Percentiles rank a stretch among this genome's conserved stretches.
These are phyloP conservation scores for Wiebesia pumilae DNA, from an alignment of 1,140 invertebrate genomes.

Conservation along the genomic window DNA sequence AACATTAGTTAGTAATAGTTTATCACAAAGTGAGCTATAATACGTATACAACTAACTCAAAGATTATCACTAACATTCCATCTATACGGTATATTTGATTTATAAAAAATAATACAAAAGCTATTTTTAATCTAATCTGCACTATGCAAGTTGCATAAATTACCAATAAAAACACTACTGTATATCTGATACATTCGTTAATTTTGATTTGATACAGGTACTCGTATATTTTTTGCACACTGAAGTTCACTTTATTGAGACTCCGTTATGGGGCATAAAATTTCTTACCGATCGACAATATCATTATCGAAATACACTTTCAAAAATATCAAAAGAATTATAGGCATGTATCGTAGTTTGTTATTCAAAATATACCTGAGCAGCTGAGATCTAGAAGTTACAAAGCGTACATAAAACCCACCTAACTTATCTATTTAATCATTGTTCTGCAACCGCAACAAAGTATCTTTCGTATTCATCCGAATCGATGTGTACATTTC, in stretches of 20 bases:
- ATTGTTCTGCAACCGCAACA: no score
- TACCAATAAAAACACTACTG: no score
- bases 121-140: neutral
- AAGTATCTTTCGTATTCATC: no score
- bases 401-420: neutral
- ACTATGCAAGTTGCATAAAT: neutral
- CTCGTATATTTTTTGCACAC: no score
- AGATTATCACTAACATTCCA: neutral
- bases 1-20: neutral
- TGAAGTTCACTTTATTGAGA: no score
- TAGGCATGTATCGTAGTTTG: neutral
- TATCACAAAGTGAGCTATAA: neutral
- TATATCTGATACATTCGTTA: no score
- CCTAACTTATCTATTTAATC: neutral
- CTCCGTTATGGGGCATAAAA: no score
- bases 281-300: no score
- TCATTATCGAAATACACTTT: no score
- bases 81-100: neutral
- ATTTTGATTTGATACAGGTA: no score
- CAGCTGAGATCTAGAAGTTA: neutral
- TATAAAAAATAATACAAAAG: no score
- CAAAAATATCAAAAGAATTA: no score
- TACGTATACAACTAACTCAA: neutral
- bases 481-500: neutral
- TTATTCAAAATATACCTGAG: neutral